Evolutionary conservation across 2,888 invertebrate species (phyloP).

Genomic region (Hypena proboscidalis): DNA sequence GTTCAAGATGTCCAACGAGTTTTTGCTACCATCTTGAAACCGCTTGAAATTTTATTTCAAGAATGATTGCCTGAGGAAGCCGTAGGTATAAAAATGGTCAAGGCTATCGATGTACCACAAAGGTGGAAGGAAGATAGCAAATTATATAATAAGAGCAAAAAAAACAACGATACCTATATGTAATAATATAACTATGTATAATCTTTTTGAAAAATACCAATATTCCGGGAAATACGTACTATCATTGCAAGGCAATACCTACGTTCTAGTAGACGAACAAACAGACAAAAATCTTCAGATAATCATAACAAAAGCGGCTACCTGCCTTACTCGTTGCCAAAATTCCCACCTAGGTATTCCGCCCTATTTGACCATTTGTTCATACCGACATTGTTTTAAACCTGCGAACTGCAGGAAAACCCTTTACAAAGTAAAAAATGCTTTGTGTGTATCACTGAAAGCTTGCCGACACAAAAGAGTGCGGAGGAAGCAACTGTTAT

Average conservation of each 20-base stretch:
- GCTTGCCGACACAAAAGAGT: constrained; percentile 54
- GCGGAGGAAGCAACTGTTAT: constrained; percentile 47
- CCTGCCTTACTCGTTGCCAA: constrained; percentile 49
- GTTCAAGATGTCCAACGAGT: too few species aligned
- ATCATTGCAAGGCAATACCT: constrained; percentile 4
- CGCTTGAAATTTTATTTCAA: too few species aligned
- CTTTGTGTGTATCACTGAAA: constrained; percentile 59
- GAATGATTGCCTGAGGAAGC: too few species aligned
- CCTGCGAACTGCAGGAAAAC: constrained; percentile 57
- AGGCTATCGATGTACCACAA: too few species aligned
- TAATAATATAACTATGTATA: too few species aligned
- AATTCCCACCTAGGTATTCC: constrained; percentile 33
- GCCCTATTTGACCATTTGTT: constrained; percentile 44
- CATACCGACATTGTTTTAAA: constrained; percentile 52
- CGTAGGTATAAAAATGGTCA: too few species aligned
- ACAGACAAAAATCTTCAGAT: not conserved
- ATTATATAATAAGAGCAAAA: too few species aligned
- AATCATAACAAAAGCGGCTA: constrained; percentile 37
- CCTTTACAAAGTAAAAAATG: constrained; percentile 48
- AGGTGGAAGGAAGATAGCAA: too few species aligned
- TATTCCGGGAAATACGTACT: not conserved
- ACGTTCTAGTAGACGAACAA: not conserved
- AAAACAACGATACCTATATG: too few species aligned
- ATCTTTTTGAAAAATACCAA: too few species aligned
- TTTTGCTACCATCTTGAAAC: too few species aligned